Evolutionary conservation across 2,113 vertebrate species (phyloP).

Genomic region (Tamias sibiricus): DNA sequence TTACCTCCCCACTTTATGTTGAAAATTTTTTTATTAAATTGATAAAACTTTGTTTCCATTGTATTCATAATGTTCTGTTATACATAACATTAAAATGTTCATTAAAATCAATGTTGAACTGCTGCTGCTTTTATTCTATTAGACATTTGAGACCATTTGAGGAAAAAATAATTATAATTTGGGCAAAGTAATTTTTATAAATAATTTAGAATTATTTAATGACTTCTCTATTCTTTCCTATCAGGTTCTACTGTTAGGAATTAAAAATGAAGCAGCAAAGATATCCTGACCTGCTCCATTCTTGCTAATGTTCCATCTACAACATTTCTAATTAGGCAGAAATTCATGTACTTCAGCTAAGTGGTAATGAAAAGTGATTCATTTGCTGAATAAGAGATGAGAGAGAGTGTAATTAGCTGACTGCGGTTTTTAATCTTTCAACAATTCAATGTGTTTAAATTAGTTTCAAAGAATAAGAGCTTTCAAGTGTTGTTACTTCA

Average conservation of each 20-base stretch:
- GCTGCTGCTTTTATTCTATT: slow-evolving; percentile 89
- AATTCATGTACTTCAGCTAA: slow-evolving; percentile 93
- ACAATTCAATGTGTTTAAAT: slow-evolving; percentile 92
- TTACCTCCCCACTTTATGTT: slow-evolving; percentile 88
- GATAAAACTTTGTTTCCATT: slow-evolving; percentile 94
- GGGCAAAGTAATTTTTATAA: slow-evolving; percentile 93
- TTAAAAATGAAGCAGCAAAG: slow-evolving; percentile 91
- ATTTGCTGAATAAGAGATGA: slow-evolving; percentile 93
- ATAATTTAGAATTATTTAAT: slow-evolving; percentile 94
- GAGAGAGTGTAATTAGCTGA: slow-evolving; percentile 92
- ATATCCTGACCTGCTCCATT: slow-evolving; percentile 89
- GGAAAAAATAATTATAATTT: slow-evolving; percentile 91
- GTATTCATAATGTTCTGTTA: slow-evolving; percentile 95
- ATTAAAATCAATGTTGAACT: slow-evolving; percentile 92
- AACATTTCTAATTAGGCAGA: slow-evolving; percentile 92
- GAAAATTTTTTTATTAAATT: slow-evolving; percentile 90
- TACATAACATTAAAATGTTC: slow-evolving; percentile 98
- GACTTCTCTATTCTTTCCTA: slow-evolving; percentile 90
- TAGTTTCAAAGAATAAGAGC: slow-evolving; percentile 92
- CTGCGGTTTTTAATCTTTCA: slow-evolving; percentile 93
- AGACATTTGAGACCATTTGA: slow-evolving; percentile 88
- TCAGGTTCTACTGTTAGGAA: slow-evolving; percentile 87
- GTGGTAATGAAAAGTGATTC: slow-evolving; percentile 93
- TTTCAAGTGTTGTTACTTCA: slow-evolving; percentile 92
- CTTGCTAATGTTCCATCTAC: slow-evolving; percentile 91